Conservation (phyloP, 1,140 invertebrate species). For the Tachypleus tridentatus region DNA sequence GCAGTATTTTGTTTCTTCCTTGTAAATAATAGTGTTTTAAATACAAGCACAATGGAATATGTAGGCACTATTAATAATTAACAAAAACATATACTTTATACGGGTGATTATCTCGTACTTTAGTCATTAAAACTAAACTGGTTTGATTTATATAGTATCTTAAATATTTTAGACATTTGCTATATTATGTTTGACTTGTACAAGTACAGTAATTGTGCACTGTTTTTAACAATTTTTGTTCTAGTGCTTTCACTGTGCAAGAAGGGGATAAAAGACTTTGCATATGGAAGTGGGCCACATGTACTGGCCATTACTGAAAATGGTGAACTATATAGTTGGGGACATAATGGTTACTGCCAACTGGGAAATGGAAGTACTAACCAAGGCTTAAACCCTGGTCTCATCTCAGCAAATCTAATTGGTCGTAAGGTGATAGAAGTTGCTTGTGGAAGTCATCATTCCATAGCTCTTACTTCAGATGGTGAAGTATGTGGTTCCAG, state of each 20-base stretch:
- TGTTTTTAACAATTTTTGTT: not conserved
- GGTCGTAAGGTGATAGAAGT: conserved; percentile 36
- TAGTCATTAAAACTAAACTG: conserved; percentile 1
- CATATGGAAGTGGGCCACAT: conserved; percentile 52
- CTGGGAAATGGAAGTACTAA: conserved; percentile 48
- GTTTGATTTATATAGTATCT: conserved; percentile 16
- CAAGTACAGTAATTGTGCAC: conserved; percentile 5
- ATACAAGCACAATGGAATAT: no score
- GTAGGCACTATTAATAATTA: no score
- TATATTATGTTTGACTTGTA: conserved; percentile 7
- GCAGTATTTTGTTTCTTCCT: no score
- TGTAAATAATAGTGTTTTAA: no score
- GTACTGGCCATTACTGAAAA: conserved; percentile 46
- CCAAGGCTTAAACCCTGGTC: conserved; percentile 40
- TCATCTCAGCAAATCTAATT: conserved; percentile 37
- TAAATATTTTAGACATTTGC: conserved; percentile 28
- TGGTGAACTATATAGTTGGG: conserved; percentile 52
- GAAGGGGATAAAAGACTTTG: conserved; percentile 46
- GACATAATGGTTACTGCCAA: conserved; percentile 48
- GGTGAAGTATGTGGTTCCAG: conserved; percentile 40
- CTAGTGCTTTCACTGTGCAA: conserved; percentile 42
- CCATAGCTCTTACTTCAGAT: conserved; percentile 44
- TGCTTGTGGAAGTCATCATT: conserved; percentile 52
- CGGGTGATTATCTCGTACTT: not conserved
- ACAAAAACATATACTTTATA: no score